Percentiles rank a stretch among this genome's conserved stretches.
These are phyloP conservation scores for Hypomecis atomaria DNA, from an alignment of 2,888 invertebrate species.

Conservation along the genomic window DNA sequence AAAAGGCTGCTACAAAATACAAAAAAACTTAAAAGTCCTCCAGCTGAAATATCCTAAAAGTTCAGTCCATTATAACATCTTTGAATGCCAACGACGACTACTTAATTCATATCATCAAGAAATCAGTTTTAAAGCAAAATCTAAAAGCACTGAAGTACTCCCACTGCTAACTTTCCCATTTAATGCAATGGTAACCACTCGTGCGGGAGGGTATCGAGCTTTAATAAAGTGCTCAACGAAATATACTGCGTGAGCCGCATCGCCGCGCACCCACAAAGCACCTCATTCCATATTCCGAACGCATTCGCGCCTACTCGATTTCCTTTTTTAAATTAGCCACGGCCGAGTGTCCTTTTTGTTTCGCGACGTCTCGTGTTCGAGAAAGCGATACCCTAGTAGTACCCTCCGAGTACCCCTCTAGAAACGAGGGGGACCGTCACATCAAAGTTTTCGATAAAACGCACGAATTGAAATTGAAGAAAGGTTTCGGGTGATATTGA, in stretches of 20 bases:
- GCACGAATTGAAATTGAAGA: constrained; percentile 52
- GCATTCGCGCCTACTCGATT: constrained; percentile 73
- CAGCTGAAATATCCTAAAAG: too few relatives aligned
- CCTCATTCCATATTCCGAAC: constrained; percentile 72
- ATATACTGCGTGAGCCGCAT: constrained; percentile 68
- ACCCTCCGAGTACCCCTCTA: constrained; percentile 27
- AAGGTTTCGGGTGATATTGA: constrained; percentile 46
- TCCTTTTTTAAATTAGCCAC: constrained; percentile 83
- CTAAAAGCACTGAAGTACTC: constrained; percentile 18
- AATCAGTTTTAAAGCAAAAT: constrained; percentile 5
- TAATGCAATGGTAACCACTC: constrained; percentile 48
- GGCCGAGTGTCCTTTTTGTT: constrained; percentile 81
- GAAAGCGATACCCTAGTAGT: constrained; percentile 58
- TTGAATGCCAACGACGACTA: too few relatives aligned
- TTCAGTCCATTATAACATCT: too few relatives aligned
- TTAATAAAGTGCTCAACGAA: constrained; percentile 77
- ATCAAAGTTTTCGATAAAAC: constrained; percentile 61
- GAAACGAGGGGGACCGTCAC: constrained; percentile 57
- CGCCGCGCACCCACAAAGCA: constrained; percentile 79
- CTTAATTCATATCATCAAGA: neutral
- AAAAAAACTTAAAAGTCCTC: too few relatives aligned
- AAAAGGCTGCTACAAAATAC: too few relatives aligned
- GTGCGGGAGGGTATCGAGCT: constrained; percentile 56
- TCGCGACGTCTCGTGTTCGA: constrained; percentile 58
- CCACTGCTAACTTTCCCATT: constrained; percentile 39